Evolutionary conservation across 2,797 vertebrate genomes (phyloP), one percentile per base, ranked within the genome.

Genomic region (Mus minutoides): DNA sequence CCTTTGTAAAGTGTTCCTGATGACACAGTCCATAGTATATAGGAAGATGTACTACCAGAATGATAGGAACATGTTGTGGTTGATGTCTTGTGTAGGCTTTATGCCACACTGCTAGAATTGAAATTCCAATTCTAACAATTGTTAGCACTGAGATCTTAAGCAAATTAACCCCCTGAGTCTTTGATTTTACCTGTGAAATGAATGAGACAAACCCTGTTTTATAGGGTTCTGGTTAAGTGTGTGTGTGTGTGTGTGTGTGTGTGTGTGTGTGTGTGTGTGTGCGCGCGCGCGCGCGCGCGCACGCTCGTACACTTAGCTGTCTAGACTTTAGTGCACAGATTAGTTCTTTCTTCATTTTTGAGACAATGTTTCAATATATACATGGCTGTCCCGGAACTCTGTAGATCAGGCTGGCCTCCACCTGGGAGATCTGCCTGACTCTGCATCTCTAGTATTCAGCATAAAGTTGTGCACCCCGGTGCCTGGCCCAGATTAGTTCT

Each of bases 61-160:
- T 67, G 19, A 82, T 22, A 58, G 12, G 54, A 85, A 77, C 46
- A 62, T 43, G 40, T 56, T 88, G 67, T 77, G 46, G 9, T 67
- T 92, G 79, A 67, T 56, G 56, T 64, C 54, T 31, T 88, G 37
- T 69, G 77, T 16, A 58, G 58, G 4, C 17, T 43, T 31, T 26
- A 0, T 52, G 29, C 71, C 89, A 78, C 26, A 86, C 22, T 73
- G 29, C 83, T 71, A 58, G 26, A 62, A 37, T 34, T 82, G 24
- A 77, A 49, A 77, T 78, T 43, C 71, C 62, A 19, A 26, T 43
- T 73, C n/a, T 78, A 49, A 16, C 21, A 71, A 21, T 58, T 69
- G 60, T 76, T 69, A 80, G 8, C 64, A 58, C 75, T 94, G 88
- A 93, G 40, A n/a, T 79, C 92, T 91, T 79, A 90, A 90, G 88